These are phyloP conservation scores for Frankliniella fusca DNA, from an alignment of 2,888 invertebrate genomes.

Conservation along the genomic window DNA sequence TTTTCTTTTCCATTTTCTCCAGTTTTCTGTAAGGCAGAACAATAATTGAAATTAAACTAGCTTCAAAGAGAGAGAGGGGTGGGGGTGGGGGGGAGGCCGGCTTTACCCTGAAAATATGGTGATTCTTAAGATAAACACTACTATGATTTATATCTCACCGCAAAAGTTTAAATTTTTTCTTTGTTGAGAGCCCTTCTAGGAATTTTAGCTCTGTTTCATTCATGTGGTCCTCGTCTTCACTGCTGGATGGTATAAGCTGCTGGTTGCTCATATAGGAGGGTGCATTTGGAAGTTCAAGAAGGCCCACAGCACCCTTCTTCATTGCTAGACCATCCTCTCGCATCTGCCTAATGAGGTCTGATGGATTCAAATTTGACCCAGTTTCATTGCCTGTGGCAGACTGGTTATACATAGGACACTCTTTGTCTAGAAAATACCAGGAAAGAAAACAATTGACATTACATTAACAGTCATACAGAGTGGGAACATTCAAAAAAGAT, in stretches of 20 bases:
- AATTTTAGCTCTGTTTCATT: conserved; percentile 59
- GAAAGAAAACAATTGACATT: conserved; percentile 40
- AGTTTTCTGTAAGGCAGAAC: conserved; percentile 55
- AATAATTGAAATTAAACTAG: conserved; percentile 30
- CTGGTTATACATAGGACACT: conserved; percentile 87
- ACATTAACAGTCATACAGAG: conserved; percentile 17
- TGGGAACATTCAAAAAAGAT: conserved; percentile 30
- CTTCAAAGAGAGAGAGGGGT: conserved; percentile 1
- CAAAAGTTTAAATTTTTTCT: conserved; percentile 86
- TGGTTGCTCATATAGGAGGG: conserved; percentile 42
- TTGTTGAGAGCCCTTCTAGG: conserved; percentile 75
- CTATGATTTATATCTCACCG: conserved; percentile 55
- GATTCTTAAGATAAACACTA: conserved; percentile 29
- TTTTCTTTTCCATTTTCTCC: conserved; percentile 62
- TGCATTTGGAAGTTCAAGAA: conserved; percentile 44
- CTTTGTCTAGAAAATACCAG: conserved; percentile 63
- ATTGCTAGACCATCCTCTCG: conserved; percentile 84
- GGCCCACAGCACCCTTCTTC: conserved; percentile 62
- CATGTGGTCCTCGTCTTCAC: conserved; percentile 51
- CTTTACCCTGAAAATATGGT: too few species aligned
- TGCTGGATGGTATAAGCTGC: conserved; percentile 59
- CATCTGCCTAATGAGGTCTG: conserved; percentile 82
- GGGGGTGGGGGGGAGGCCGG: too few species aligned
- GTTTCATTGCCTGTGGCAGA: conserved; percentile 66
- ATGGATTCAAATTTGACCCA: conserved; percentile 61